Evolutionary conservation across 2,888 invertebrate genomes (phyloP), one percentile per base, ranked within the genome.

Genomic region (Lissonota sp.): DNA sequence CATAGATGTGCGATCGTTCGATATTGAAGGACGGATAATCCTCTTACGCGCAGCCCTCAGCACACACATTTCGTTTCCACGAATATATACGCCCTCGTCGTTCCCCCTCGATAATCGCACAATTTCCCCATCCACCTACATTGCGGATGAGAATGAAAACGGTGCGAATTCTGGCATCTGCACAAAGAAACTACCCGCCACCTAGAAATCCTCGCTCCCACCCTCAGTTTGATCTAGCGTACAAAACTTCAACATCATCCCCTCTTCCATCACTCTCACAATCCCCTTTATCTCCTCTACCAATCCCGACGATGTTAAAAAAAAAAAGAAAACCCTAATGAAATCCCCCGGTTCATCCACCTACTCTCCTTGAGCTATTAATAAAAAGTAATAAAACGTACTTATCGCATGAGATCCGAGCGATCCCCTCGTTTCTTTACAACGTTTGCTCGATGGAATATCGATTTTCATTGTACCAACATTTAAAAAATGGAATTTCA

Each of bases 101-200:
- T 63, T n/a, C 67, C 79, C 79, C 73, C 79, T 75, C 82, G 76
- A 83, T 81, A 69, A 80, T 80, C 82, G 73, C 71, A 58, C 74
- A 73, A 77, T 81, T 79, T 77, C 62, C 62, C 70, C 69, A 77
- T 8, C 8, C 51, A 12, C 12, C 57, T 12, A 75, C 6, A 49
- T 42, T 44, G 42, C 4, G 66, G 51, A 10, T 40, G 51, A 44
- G 44, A 6, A 44, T 44, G 42, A 37, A 14, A 42, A 63, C 63
- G 74, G 73, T 79, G 79, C 84, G 79, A 82, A 84, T 76, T 73
- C 71, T 74, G 64, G 75, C 82, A 82, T 78, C 84, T 82, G 82
- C 62, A 84, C 80, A 60, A 66, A 74, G 66, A 57, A 66, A 74
- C 49, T 66, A 57, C 49, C 64, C 5, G 53, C 53, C 12, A 53